phyloP scores from a whole-genome alignment of 2,113 vertebrate species.

The Benitochromis conjunctus region DNA sequence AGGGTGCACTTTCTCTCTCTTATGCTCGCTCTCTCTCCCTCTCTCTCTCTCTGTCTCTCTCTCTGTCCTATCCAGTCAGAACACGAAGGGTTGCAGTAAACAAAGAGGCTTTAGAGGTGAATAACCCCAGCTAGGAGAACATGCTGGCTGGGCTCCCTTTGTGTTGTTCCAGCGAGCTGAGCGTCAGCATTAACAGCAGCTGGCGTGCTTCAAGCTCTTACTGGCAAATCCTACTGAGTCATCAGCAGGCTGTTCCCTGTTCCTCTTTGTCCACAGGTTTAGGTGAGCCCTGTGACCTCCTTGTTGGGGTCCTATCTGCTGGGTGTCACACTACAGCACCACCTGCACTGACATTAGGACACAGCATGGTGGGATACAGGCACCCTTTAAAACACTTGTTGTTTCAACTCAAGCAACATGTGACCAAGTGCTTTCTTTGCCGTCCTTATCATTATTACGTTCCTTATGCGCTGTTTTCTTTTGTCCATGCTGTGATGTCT shows the following conservation, averaged over 20 bases:
- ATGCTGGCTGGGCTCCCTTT: slow-evolving; percentile 49
- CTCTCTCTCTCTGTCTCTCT: background rate
- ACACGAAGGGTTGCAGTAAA: background rate
- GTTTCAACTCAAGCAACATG: background rate
- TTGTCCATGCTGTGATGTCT: background rate
- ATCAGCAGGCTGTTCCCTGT: slow-evolving; percentile 48
- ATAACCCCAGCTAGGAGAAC: slow-evolving; percentile 39
- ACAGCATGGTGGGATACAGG: background rate
- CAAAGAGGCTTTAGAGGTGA: slow-evolving; percentile 40
- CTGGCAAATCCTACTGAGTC: slow-evolving; percentile 60
- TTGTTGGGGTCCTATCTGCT: background rate
- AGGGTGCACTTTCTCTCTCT: background rate
- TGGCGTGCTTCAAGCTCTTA: slow-evolving; percentile 39
- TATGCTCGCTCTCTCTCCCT: background rate
- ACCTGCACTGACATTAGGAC: background rate
- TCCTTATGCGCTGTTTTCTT: background rate
- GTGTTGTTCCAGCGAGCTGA: slow-evolving; percentile 50
- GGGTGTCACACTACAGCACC: background rate
- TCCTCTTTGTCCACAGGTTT: slow-evolving; percentile 58
- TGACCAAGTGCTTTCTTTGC: background rate
- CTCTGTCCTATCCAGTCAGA: background rate
- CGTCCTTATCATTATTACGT: background rate
- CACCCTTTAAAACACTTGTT: background rate
- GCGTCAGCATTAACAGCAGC: slow-evolving; percentile 62
- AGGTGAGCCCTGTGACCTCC: slow-evolving; percentile 16